phyloP scores from a whole-genome alignment of 2,113 vertebrate species.

The Oreotrochilus melanogaster region DNA sequence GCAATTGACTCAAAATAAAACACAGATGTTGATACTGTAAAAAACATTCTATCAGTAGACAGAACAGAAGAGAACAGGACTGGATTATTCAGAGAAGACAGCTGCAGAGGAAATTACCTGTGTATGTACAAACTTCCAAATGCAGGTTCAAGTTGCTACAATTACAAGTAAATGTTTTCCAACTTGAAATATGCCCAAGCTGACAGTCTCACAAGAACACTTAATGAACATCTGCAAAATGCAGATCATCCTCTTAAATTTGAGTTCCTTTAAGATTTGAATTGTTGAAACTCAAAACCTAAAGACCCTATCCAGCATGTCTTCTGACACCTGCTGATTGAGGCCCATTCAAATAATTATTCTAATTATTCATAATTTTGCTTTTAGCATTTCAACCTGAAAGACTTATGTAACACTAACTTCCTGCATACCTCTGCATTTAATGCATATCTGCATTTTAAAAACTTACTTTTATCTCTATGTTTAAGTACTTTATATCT shows the following conservation, averaged over 20 bases:
- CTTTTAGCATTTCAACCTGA: background rate
- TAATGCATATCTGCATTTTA: background rate
- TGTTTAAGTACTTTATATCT: background rate
- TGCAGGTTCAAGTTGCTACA: background rate
- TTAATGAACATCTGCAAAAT: conserved; percentile 24
- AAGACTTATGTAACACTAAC: background rate
- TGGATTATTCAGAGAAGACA: background rate
- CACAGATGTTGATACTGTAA: background rate
- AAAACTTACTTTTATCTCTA: background rate
- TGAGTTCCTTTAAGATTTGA: background rate
- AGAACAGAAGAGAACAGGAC: background rate
- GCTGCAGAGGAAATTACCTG: background rate
- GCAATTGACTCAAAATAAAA: background rate
- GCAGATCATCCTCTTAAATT: background rate
- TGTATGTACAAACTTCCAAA: background rate
- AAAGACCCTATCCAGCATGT: background rate
- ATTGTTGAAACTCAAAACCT: background rate
- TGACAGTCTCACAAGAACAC: background rate
- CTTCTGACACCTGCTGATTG: background rate
- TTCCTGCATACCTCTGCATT: background rate
- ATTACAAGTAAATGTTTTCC: background rate
- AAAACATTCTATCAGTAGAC: background rate
- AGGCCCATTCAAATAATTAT: background rate
- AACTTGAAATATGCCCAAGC: background rate
- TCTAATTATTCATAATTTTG: background rate